Evolutionary conservation across 2,797 vertebrate genomes (phyloP), one percentile per base, ranked within the genome.

Genomic region (Poeciliopsis turneri): DNA sequence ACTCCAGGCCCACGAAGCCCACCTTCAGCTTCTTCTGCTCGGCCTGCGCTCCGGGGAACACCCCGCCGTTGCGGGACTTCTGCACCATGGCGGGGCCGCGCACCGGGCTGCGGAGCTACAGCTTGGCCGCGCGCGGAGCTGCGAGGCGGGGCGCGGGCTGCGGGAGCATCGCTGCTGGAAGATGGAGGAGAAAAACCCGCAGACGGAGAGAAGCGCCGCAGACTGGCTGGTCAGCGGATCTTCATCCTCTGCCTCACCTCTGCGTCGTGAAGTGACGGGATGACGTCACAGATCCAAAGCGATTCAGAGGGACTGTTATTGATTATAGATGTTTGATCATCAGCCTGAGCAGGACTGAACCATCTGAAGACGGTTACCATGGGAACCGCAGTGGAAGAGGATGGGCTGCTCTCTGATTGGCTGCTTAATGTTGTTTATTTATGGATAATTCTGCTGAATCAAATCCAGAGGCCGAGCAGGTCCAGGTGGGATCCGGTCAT

Each of bases 1-100:
- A 94, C 90, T 98, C 97, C 88, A 99, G 88, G 85, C 97, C 98
- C 81, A 99, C 98, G 92, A 99, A 99, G 90, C 97, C 98, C 94
- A 99, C 98, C 94, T 98, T 98, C 83, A 98, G 97, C 95, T 97
- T 98, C 95, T 97, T 98, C 94, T 97, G 98, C 73, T 96, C 97
- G 87, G 96, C 91, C 78, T 92, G 92, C 7, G 96, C 94, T 74
- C 95, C 97, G 72, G 97, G 96, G 93, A 98, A 99, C 86, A 99
- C 97, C 84, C 97, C 98, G 90, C 97, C 97, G 96, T 98, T 98
- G 90, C 97, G 96, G 89, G 97, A 95, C 93, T 98, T 98, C 94
- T 99, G 97, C 94, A 98, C 97, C 98, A 99, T 95, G 79, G 39
- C 74, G 70, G 28, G 39, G 74, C 85, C 13, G 57, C 8, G 77